Base-by-base conservation (phyloP, 2,797 vertebrate genomes). In the Petrocephalus sullivani region DNA sequence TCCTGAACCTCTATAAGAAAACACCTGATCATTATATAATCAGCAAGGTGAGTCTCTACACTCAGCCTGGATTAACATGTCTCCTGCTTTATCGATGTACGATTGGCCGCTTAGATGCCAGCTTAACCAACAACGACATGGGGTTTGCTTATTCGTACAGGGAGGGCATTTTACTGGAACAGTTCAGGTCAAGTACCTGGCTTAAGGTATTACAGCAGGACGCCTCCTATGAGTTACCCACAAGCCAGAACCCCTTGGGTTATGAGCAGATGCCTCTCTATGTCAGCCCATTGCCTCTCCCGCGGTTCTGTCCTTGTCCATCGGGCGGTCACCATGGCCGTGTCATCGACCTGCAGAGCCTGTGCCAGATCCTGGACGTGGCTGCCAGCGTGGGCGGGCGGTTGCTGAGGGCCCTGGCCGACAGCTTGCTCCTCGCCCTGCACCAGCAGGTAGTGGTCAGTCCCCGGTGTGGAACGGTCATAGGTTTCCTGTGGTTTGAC, bases 311-410 rank as follows among this genome's bases (percentile, higher is more conserved):
- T 83, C 56, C 21, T n/a, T 41, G 54, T 58, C 56, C 56, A 28
- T 14, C 37, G 23, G 54, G 84, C 56, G 16, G 0, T 86, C 84
- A 37, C 84, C 14, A 4, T 37, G 51, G 53, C 54, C 28, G 19
- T 54, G 61, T 67, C 10, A 21, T 89, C 58, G 37, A 1, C 86
- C 54, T 89, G 0, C 87, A 99, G 98, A 98, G 97, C 92, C 93
- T 99, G 64, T 97, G 97, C 91, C 97, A 98, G 93, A 96, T 99
- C 88, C 93, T 99, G 0, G 97, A 98, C 89, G 97, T 96, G 0
- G 96, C 97, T 0, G 95, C 98, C 81, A 95, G 93, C 83, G 95
- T 96, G 89, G 96, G 97, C 51, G 98, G 97, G 92, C 96, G 98
- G 58, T 95, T 96, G 0, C 93, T 98, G 87, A 97, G 99, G 60